phyloP scores from a whole-genome alignment of 2,113 vertebrate genomes.

The Plectropomus leopardus region DNA sequence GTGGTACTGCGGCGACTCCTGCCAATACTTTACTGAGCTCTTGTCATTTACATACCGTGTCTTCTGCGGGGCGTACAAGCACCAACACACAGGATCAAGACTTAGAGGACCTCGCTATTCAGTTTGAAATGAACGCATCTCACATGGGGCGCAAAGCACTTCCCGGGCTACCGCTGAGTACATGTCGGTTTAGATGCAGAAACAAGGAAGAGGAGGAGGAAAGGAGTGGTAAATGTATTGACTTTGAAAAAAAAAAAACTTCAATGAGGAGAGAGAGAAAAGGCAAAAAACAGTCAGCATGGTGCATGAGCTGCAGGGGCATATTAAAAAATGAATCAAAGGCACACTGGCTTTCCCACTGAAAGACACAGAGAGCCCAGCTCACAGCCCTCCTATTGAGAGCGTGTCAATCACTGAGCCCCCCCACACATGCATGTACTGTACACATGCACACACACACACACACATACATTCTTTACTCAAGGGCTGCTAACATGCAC shows the following conservation, averaged over 20 bases:
- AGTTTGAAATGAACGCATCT: slow-evolving; percentile 33
- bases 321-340: slow-evolving; percentile 84
- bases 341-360: slow-evolving; percentile 47
- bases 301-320: slow-evolving; percentile 65
- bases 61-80: slow-evolving; percentile 11
- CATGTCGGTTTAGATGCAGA: slow-evolving; percentile 16
- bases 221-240: slow-evolving; percentile 43
- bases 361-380: slow-evolving; percentile 41
- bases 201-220: slow-evolving; percentile 38
- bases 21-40: slow-evolving; percentile 23
- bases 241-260: slow-evolving; percentile 43
- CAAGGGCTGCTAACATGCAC: not conserved
- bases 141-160: slow-evolving; percentile 2
- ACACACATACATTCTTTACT: not conserved
- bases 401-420: slow-evolving; percentile 42
- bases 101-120: not conserved
- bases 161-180: not conserved
- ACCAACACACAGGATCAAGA: slow-evolving; percentile 8
- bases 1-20: slow-evolving; percentile 6
- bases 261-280: slow-evolving; percentile 28
- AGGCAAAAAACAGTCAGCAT: slow-evolving; percentile 44
- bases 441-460: not conserved
- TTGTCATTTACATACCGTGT: slow-evolving; percentile 32
- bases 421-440: not conserved
- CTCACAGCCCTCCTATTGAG: slow-evolving; percentile 43